These are phyloP conservation scores for Scaptomyza pallida DNA, from an alignment of 1,140 invertebrate species.

Conservation along the genomic window DNA sequence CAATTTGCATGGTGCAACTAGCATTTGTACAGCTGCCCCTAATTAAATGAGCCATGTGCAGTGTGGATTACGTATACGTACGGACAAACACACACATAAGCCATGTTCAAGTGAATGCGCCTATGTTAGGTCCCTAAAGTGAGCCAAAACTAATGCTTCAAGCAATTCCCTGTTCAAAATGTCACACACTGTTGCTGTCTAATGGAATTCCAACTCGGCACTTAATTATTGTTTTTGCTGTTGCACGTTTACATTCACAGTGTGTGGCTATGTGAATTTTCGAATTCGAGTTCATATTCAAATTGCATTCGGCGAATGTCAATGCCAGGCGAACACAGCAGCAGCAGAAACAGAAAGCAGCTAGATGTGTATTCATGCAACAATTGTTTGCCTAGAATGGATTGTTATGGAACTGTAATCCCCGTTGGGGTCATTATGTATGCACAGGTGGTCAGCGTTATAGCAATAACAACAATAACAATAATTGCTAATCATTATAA, in stretches of 20 bases:
- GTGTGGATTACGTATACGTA: conserved; percentile 54
- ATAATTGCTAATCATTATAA: conserved; percentile 33
- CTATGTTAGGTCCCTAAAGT: background rate
- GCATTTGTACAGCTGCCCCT: conserved; percentile 23
- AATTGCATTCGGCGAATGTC: conserved; percentile 29
- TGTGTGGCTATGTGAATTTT: background rate
- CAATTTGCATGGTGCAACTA: conserved; percentile 3
- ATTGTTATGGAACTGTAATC: conserved; percentile 23
- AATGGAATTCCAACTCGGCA: conserved; percentile 38
- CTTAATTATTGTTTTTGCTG: conserved; percentile 44
- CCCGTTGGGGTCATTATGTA: conserved; percentile 30
- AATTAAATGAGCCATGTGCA: conserved; percentile 38
- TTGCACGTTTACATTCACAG: background rate
- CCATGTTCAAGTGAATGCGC: background rate
- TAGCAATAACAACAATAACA: conserved; percentile 12
- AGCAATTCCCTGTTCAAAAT: conserved; percentile 13
- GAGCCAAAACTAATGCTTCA: background rate
- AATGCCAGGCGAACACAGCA: conserved; percentile 34
- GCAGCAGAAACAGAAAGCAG: conserved; percentile 2
- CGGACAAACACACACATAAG: conserved; percentile 12
- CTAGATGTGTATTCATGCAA: conserved; percentile 39
- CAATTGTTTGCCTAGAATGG: conserved; percentile 26
- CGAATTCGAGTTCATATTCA: conserved; percentile 1
- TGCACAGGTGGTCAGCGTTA: conserved; percentile 57
- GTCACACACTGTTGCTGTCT: conserved; percentile 17